Evolutionary conservation across 2,797 vertebrate species (phyloP).

Genomic region (Argyrosomus regius): DNA sequence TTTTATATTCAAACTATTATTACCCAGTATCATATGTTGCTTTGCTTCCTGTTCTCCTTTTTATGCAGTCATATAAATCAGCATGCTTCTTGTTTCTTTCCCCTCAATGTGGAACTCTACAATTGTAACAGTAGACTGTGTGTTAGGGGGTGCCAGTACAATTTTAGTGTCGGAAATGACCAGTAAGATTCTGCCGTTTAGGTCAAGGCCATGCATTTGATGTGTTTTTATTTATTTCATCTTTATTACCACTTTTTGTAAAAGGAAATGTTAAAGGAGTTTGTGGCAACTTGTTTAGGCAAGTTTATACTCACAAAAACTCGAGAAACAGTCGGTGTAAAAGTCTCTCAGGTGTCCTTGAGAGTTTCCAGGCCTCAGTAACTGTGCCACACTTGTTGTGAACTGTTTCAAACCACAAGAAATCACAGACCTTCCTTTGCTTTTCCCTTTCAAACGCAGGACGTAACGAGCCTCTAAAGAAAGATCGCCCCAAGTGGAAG

Average conservation of each 20-base stretch:
- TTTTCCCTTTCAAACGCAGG: conserved; percentile 78
- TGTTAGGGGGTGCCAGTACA: too few relatives aligned
- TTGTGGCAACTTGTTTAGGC: background rate
- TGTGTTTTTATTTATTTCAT: background rate
- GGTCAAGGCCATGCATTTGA: background rate
- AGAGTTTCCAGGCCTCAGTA: background rate
- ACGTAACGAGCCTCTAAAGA: conserved; percentile 96
- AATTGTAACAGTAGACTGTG: too few relatives aligned
- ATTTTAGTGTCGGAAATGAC: too few relatives aligned
- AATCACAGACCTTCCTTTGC: background rate
- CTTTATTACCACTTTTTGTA: background rate
- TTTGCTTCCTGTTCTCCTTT: too few relatives aligned
- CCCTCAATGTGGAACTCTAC: too few relatives aligned
- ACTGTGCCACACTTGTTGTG: background rate
- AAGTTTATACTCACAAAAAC: too few relatives aligned
- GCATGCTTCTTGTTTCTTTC: too few relatives aligned
- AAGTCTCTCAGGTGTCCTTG: background rate
- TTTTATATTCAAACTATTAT: too few relatives aligned
- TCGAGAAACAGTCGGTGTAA: background rate
- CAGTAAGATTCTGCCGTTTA: background rate
- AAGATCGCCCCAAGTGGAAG: conserved; percentile 98
- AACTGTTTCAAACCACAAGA: background rate
- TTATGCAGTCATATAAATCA: too few relatives aligned
- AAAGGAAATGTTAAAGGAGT: background rate
- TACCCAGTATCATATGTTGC: too few relatives aligned